Base-by-base conservation (phyloP, 2,797 vertebrate genomes). In the Melanotaenia parkinsoni region DNA sequence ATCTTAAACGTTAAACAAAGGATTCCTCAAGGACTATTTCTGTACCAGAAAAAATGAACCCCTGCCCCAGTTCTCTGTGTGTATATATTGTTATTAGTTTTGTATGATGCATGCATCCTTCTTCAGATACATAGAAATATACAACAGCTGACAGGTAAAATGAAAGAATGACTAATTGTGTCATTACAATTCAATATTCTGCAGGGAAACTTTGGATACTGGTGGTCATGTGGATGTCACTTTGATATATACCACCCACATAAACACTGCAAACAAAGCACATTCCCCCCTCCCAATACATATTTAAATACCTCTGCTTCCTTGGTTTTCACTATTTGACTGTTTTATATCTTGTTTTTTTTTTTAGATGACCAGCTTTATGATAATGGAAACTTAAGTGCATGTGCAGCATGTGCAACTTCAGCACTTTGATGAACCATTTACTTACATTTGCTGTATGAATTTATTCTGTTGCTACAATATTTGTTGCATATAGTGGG, bases 321-420 rank as follows among this genome's bases (percentile, higher is more conserved):
- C 47, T 54, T 47, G 1, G 20, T 60, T 65, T 43, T 35, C 53
- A 58, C 28, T 10, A 16, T n/a, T 59, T 56, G 40, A 62, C 20
- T 60, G 58, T 69, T 68, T 28, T 47, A 40, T 18, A 63, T 63
- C 2, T 33, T 26, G 18, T 12, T 43, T 8, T 43, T 43, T 45
- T 12, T 43, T 43, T 43, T 45, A 74, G 45, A 63, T 11, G 10
- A 45, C 5, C 47, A 61, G 18, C 53, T 80, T 71, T 62, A 70
- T 79, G 35, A 47, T 62, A 74, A 50, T 57, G 13, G 12, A 38
- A 77, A 38, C 58, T 33, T 33, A 33, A 4, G 32, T 33, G 32
- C 32, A 63, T 50, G 24, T 9, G 10, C 51, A 54, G 51, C 13
- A 43, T 38, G 7, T 16, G n/a, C 35, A 14, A 58, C 40, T 61